Conservation (phyloP, 2,888 invertebrate species). For the Thelaira solivaga region DNA sequence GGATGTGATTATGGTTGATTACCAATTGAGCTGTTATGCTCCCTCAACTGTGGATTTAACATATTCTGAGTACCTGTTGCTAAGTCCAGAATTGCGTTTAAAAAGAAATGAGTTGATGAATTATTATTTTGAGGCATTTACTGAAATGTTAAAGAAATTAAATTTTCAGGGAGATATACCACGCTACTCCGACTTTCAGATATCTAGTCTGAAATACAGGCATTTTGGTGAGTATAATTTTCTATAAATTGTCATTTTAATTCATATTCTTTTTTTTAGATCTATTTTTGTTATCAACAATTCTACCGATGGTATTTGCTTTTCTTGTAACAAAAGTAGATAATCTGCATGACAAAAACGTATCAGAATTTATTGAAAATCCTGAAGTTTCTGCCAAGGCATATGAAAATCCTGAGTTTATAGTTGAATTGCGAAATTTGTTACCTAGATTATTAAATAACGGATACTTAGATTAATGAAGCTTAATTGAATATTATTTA, state of each 20-base stretch:
- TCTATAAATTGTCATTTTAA: neutral
- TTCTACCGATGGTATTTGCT: constrained; percentile 11
- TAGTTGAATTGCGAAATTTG: constrained; percentile 34
- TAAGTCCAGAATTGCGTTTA: constrained; percentile 62
- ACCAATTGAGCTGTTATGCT: constrained; percentile 66
- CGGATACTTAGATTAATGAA: constrained; percentile 50
- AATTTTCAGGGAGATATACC: constrained; percentile 65
- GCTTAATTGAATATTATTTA: neutral
- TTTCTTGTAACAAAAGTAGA: neutral
- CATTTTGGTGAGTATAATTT: constrained; percentile 30
- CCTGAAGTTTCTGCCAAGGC: neutral
- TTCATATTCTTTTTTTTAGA: neutral
- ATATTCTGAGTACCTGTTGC: constrained; percentile 66
- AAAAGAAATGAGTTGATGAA: constrained; percentile 65
- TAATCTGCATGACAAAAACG: constrained; percentile 15
- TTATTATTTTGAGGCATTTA: constrained; percentile 66
- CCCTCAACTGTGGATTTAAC: constrained; percentile 66
- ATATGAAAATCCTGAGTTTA: constrained; percentile 21
- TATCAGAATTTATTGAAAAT: constrained; percentile 15
- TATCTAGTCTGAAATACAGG: constrained; percentile 23
- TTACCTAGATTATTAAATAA: constrained; percentile 43
- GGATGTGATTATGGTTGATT: constrained; percentile 65
- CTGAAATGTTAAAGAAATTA: constrained; percentile 63
- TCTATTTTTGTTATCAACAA: constrained; percentile 33
- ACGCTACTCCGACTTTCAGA: constrained; percentile 59